Evolutionary conservation across 2,888 invertebrate genomes (phyloP), one percentile per base, ranked within the genome.

Genomic region (Drosophila mulleri): DNA sequence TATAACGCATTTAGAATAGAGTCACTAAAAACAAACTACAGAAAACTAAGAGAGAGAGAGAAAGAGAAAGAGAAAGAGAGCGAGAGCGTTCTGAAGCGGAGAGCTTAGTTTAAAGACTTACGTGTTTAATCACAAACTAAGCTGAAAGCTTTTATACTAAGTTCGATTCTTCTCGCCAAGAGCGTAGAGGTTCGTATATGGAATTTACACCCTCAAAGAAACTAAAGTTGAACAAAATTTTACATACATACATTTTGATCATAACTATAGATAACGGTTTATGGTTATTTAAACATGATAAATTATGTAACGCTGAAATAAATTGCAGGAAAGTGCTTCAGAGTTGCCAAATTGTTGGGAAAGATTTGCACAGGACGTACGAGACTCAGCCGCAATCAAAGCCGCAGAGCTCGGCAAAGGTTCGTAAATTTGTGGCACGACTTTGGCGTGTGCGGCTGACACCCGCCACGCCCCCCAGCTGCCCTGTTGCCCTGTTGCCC

Each of bases 271-370:
- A 20, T 44, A 56, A 57, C 47, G 53, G 82, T 78, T 82, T 90
- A 91, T 86, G 79, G 80, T 84, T 83, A 80, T 86, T 91, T 92
- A 92, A 91, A 91, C 83, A 92, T 92, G 92, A 92, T 91, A 91
- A 91, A 92, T 92, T 88, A 90, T 74, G 86, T 78, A 80, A 89
- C 87, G 84, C 87, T 85, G 8, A 82, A 59, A 75, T 77, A 70
- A 90, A 87, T 84, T 75, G 50, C 18, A 32, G 32, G 18, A 81
- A 85, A 82, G 69, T 71, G 78, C 83, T 76, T 60, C 78, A 80
- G 61, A 82, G 69, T 69, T 62, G 18, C 11, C 67, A 57, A 50
- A 56, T 37, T 20, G n/a, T 29, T 42, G 54, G 39, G 41, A 23
- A 54, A 47, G 37, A 56, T 52, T 58, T 32, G 18, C 61, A 35